phyloP scores from a whole-genome alignment of 1,140 invertebrate species.

The Drosophila melanica region DNA sequence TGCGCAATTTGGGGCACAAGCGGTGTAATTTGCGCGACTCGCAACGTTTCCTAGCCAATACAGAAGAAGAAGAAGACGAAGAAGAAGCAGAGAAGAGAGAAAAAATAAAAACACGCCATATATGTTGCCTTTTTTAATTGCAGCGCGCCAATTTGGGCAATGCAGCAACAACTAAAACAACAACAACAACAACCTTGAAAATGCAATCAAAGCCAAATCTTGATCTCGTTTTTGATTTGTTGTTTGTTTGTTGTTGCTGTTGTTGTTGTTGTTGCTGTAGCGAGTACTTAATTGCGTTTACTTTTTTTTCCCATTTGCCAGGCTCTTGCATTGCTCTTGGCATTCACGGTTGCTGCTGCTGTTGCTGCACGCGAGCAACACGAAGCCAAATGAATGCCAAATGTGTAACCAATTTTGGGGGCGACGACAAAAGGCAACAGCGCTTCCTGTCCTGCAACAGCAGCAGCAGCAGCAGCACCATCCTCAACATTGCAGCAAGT shows the following conservation, averaged over 20 bases:
- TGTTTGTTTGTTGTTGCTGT: constrained; percentile 14
- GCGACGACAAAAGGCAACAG: constrained; percentile 24
- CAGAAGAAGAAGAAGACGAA: neutral
- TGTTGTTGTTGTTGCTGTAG: constrained; percentile 24
- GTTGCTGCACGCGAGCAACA: constrained; percentile 66
- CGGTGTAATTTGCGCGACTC: constrained; percentile 12
- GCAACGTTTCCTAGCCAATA: constrained; percentile 44
- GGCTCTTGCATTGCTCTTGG: constrained; percentile 71
- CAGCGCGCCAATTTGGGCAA: constrained; percentile 74
- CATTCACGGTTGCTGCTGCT: constrained; percentile 46
- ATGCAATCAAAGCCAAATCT: constrained; percentile 76
- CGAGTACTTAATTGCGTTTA: constrained; percentile 37
- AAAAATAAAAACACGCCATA: constrained; percentile 42
- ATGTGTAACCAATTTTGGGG: constrained; percentile 58
- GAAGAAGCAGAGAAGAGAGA: neutral
- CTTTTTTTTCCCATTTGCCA: constrained; percentile 51
- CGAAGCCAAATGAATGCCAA: constrained; percentile 66
- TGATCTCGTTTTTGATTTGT: constrained; percentile 72
- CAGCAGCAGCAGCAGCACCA: constrained; percentile 17
- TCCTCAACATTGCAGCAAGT: constrained; percentile 41
- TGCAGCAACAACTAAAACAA: constrained; percentile 45
- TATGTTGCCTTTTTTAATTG: constrained; percentile 72
- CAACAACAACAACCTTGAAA: constrained; percentile 75
- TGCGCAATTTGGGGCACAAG: constrained; percentile 42
- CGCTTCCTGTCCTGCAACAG: constrained; percentile 39